phyloP scores from a whole-genome alignment of 2,113 vertebrate genomes.

The Corythaixoides concolor region DNA sequence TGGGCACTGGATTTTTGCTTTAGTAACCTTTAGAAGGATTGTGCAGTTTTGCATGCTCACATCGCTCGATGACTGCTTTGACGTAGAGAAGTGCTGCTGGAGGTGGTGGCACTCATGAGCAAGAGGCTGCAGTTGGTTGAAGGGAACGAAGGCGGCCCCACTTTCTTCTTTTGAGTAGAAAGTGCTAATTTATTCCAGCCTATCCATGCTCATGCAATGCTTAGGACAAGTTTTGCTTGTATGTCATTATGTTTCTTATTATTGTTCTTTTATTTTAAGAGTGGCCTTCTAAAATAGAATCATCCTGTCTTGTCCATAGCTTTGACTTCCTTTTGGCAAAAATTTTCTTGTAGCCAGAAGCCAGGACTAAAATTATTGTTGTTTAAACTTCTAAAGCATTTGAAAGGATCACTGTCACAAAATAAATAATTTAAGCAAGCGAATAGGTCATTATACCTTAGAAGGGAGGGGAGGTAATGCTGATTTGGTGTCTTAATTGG shows the following conservation, averaged over 20 bases:
- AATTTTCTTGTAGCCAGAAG: background rate
- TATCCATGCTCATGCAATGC: background rate
- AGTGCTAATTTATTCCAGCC: background rate
- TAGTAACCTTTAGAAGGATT: background rate
- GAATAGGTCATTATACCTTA: slow-evolving; percentile 12
- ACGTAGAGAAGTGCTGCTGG: background rate
- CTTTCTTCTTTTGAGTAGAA: background rate
- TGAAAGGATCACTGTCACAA: background rate
- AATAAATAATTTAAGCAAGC: slow-evolving; percentile 36
- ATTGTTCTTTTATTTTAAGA: background rate
- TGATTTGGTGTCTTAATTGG: slow-evolving; percentile 71
- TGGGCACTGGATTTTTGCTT: background rate
- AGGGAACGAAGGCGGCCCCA: background rate
- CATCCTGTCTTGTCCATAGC: fast-evolving
- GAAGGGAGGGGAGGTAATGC: slow-evolving; percentile 5
- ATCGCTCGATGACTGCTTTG: background rate
- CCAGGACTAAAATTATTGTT: background rate
- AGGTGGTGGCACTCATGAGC: background rate
- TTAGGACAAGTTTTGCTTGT: background rate
- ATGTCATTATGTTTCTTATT: background rate
- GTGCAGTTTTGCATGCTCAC: background rate
- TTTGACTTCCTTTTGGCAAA: background rate
- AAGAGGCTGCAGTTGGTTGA: background rate
- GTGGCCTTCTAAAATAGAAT: background rate
- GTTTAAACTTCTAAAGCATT: background rate